Base-by-base conservation (phyloP, 2,888 invertebrate genomes). In the Troilus luridus region DNA sequence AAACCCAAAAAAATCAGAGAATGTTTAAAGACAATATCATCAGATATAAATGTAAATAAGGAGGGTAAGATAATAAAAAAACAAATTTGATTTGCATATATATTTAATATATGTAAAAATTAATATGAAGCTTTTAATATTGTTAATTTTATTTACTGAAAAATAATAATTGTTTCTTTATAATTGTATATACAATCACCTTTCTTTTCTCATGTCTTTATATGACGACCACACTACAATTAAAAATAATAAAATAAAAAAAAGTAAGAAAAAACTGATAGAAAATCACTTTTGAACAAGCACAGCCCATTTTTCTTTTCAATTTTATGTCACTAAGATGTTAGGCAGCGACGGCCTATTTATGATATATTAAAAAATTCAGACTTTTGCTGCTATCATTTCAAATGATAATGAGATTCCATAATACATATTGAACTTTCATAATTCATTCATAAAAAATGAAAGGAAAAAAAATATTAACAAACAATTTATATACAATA, bases 161-260 rank as follows among this genome's bases (percentile, higher is more conserved):
- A 90, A 90, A 90, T 89, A 72, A 89, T 90, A 90, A 89, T 64
- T 59, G 72, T 67, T 77, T 72, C 24, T 72, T 90, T 54, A 27
- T 77, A 90, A 58, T 19, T 24, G n/a, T 90, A 77, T 90, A 64
- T 77, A 90, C 59, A 77, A 56, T 3, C 27, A 56, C 56, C 14
- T 60, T n/a, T 90, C 77, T 77, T 58, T 56, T 21, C 24, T 19
- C n/a, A n/a, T 90, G 90, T 90, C 90, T 90, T 90, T 90, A 90
- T 77, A 77, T 59, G 58, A 77, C 67, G n/a, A 77, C 54, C 54
- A 59, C 77, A 58, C 19, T 59, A 90, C 10, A 41, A 77, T n/a
- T 56, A 81, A 54, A 54, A 81, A 81, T 58, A 41, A 81, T 6
- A 81, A 54, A 54, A 54, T 11, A 54, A 54, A 10, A 19, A 9